Evolutionary conservation across 2,888 invertebrate species (phyloP), one percentile per base, ranked within the genome.

Genomic region (Perizoma affinitatum): DNA sequence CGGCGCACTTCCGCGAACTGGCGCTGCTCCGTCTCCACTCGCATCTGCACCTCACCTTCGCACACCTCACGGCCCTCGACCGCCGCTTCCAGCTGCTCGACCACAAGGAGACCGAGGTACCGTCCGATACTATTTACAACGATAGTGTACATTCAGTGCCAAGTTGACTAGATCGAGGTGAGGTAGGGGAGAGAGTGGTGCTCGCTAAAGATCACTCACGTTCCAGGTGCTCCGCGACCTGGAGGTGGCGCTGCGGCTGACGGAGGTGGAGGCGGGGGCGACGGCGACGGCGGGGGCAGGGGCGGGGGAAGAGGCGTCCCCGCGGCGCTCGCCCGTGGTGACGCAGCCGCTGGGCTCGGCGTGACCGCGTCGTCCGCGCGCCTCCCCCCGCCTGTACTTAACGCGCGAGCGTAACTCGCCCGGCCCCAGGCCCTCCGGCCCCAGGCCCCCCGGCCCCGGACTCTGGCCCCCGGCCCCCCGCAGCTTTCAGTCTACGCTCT

Each of bases 21-120:
- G 96, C 97, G 85, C 94, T 97, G 87, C 95, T 99, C 89, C 96
- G 97, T 77, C 94, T 99, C 87, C 98, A 98, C 93, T 96, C 97
- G 85, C 98, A 99, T 93, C 96, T 99, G 90, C 98, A 99, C 94
- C 96, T 98, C 93, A 97, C 99, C 79, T 98, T 98, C 94, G 97
- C 97, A 91, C 98, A 99, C 94, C 96, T 99, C 90, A 97, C 97
- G 81, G 96, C 95, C 81, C 92, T 96, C 78, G 95, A 95, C 86
- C 87, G 96, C 86, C 96, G 97, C 87, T 98, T 97, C 94, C 95
- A 96, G 87, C 95, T 98, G 85, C 96, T 98, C 80, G 98, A 98
- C 87, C 95, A 96, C 83, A 98, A 98, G 94, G 98, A 99, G 93
- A 97, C 98, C 41, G 98, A 98, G 92, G 79, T 78, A 10, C 53